Evolutionary conservation across 2,797 vertebrate genomes (phyloP), one percentile per base, ranked within the genome.

Genomic region (Orientallactaga sibirica): DNA sequence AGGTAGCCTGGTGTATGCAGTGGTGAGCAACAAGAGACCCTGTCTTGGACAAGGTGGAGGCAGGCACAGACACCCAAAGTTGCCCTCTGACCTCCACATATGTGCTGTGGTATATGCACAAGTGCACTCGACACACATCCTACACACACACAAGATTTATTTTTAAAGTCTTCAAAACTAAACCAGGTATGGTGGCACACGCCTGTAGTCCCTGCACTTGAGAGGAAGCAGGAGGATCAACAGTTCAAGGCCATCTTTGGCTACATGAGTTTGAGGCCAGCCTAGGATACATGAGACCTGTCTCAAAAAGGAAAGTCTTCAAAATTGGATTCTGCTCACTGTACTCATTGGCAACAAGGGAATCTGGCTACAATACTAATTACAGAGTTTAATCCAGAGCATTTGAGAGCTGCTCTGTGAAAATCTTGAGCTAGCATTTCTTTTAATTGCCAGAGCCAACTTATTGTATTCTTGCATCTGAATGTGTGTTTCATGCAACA

Each of bases 291-390:
- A 75, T 66, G 55, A 27, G 37, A 86, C 71, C 73, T 76, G 41
- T 48, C 85, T 75, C 41, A 74, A 10, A 41, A 76, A 86, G 74
- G 20, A 71, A 83, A 78, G 74, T n/a, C 29, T 91, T 95, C 61
- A 92, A 62, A 97, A 92, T 90, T 95, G 83, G 93, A 96, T 94
- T 95, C 61, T 91, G n/a, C 58, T 88, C 20, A 18, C 79, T 87
- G 24, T 92, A 84, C 41, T 87, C 20, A 24, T 27, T 93, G 73
- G 62, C 93, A 52, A 62, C 74, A 27, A 96, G 92, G 74, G 88
- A 79, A 84, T 95, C 82, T 94, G 86, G n/a, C 77, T 91, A 89
- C 88, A 97, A 94, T 96, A 9, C 88, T 92, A 76, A 88, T 58
- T n/a, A 80, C 55, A 86, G 84, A 70, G 5, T 90, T 75, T 95